Percentiles rank a stretch among this genome's conserved stretches.
phyloP scores from a whole-genome alignment of 2,113 vertebrate species.

The Gymnogyps californianus region DNA sequence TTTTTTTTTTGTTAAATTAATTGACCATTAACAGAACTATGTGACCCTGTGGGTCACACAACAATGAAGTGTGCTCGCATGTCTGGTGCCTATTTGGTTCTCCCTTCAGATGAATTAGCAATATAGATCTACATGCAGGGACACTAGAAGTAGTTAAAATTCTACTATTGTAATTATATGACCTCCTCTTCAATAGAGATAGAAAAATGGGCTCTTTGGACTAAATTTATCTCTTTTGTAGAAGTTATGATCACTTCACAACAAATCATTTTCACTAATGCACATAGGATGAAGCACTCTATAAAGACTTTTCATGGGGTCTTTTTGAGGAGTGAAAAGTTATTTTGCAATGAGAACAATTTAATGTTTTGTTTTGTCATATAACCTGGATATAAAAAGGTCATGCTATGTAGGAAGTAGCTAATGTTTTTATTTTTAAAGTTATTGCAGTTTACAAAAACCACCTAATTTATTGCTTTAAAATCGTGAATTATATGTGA shows the following conservation, averaged over 20 bases:
- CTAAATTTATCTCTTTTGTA: neutral
- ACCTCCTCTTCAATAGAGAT: neutral
- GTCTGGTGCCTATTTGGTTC: neutral
- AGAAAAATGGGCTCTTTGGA: slow-evolving; percentile 11
- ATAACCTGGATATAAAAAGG: neutral
- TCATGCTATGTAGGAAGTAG: neutral
- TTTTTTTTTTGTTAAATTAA: neutral
- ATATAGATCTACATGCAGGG: neutral
- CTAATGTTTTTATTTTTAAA: neutral
- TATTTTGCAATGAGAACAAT: neutral
- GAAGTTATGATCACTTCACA: neutral
- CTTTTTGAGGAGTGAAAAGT: neutral
- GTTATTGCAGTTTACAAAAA: neutral
- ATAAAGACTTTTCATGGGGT: neutral
- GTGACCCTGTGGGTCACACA: neutral
- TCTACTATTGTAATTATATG: neutral
- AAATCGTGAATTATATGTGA: neutral
- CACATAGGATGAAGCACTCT: neutral
- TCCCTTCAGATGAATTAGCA: neutral
- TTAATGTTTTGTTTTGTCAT: neutral
- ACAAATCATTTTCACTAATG: neutral
- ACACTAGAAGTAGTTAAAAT: slow-evolving; percentile 5
- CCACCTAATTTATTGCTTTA: neutral
- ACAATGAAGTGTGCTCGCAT: neutral
- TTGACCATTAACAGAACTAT: neutral